Percentiles rank a stretch among this genome's conserved stretches.
phyloP scores from a whole-genome alignment of 2,797 vertebrate species.

The Odontamblyopus rebecca region DNA sequence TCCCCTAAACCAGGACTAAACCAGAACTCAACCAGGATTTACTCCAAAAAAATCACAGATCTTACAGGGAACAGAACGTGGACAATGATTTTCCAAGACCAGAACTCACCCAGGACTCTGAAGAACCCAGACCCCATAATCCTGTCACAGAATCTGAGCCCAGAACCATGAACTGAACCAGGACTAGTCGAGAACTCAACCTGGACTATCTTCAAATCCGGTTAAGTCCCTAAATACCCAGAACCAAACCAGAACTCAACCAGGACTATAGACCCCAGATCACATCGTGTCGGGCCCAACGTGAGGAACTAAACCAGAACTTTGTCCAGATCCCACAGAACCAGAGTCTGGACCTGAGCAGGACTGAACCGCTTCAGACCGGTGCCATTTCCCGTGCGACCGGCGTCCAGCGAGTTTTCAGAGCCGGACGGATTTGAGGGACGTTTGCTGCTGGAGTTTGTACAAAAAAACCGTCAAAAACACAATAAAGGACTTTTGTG shows the following conservation, averaged over 20 bases:
- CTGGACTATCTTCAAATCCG: too few relatives aligned
- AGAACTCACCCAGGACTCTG: slow-evolving; percentile 33
- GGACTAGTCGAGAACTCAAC: slow-evolving; percentile 1
- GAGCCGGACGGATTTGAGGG: slow-evolving; percentile 64
- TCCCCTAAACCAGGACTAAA: not conserved
- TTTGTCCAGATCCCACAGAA: slow-evolving; percentile 40
- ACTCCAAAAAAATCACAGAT: not conserved
- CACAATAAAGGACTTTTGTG: slow-evolving; percentile 90
- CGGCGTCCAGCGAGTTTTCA: slow-evolving; percentile 58
- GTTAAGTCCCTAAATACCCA: not conserved
- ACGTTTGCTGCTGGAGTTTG: slow-evolving; percentile 90
- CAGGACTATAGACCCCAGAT: slow-evolving; percentile 32
- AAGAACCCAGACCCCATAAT: slow-evolving; percentile 21
- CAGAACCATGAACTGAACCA: slow-evolving; percentile 49
- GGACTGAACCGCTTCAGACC: slow-evolving; percentile 68
- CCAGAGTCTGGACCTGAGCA: slow-evolving; percentile 55
- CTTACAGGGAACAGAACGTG: not conserved
- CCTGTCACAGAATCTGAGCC: slow-evolving; percentile 31
- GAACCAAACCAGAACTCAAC: slow-evolving; percentile 59
- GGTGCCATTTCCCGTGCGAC: slow-evolving; percentile 58
- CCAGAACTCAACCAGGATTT: not conserved
- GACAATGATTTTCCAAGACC: not conserved
- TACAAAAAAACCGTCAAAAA: slow-evolving; percentile 82
- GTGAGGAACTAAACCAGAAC: slow-evolving; percentile 53
- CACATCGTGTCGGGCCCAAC: slow-evolving; percentile 4